A percentile compares a stretch with the other conserved stretches of the same genome.
phyloP scores from a whole-genome alignment of 2,113 vertebrate genomes.

The Balaeniceps rex region DNA sequence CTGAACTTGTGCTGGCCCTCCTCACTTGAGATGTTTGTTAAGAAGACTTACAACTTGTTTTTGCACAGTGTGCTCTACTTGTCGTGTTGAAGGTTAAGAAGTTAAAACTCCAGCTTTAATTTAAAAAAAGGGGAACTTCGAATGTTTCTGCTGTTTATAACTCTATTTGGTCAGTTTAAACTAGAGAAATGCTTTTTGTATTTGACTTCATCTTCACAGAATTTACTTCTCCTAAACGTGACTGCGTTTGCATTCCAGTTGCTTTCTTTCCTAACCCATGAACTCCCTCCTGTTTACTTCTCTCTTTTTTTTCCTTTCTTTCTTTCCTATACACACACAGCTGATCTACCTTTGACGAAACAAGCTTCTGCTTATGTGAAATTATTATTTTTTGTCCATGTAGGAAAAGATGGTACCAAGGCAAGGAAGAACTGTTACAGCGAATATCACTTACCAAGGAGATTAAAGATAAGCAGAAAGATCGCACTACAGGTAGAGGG shows the following conservation, averaged over 20 bases:
- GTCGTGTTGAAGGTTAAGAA: background rate
- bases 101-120: background rate
- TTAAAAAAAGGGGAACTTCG: slow-evolving; percentile 12
- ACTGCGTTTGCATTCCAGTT: slow-evolving; percentile 31
- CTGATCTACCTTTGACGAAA: slow-evolving; percentile 67
- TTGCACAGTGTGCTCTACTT: background rate
- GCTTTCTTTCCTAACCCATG: background rate
- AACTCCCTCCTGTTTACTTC: background rate
- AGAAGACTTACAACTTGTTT: slow-evolving; percentile 29
- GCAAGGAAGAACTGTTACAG: slow-evolving; percentile 48
- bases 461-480: slow-evolving; percentile 62
- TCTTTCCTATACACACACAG: slow-evolving; percentile 4
- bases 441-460: slow-evolving; percentile 62
- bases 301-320: background rate
- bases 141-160: slow-evolving; percentile 26
- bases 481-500: slow-evolving; percentile 52
- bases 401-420: slow-evolving; percentile 68
- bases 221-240: slow-evolving; percentile 50
- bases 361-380: slow-evolving; percentile 62
- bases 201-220: slow-evolving; percentile 39
- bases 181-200: slow-evolving; percentile 51
- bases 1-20: slow-evolving; percentile 29
- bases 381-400: slow-evolving; percentile 51
- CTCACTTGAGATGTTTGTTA: slow-evolving; percentile 35
- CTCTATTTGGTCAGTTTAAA: slow-evolving; percentile 46